Conservation (phyloP, 2,888 invertebrate genomes). For the Liodrosophila aerea region DNA sequence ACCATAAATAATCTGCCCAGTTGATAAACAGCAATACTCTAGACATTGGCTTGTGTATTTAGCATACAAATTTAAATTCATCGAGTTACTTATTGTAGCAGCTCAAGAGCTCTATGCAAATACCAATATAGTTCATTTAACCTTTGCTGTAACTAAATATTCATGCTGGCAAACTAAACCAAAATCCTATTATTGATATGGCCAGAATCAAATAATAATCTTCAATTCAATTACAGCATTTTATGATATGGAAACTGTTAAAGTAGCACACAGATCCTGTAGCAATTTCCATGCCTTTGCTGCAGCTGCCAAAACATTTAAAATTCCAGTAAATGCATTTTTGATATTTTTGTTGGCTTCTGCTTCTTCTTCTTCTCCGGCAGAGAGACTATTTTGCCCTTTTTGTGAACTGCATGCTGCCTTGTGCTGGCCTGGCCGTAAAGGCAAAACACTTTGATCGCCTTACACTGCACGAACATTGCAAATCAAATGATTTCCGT, state of each 20-base stretch:
- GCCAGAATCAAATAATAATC: too few relatives aligned
- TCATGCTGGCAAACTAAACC: too few relatives aligned
- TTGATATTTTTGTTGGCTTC: slow-evolving; percentile 35
- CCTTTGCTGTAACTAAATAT: too few relatives aligned
- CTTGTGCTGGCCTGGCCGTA: slow-evolving; percentile 9
- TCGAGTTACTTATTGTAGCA: too few relatives aligned
- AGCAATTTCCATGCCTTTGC: background rate
- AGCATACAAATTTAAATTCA: too few relatives aligned
- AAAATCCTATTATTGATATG: too few relatives aligned
- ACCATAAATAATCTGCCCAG: too few relatives aligned
- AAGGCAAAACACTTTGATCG: slow-evolving; percentile 70
- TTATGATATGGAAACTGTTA: background rate
- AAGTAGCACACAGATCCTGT: too few relatives aligned
- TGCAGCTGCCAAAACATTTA: slow-evolving; percentile 31
- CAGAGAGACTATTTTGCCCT: background rate
- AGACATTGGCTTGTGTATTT: too few relatives aligned
- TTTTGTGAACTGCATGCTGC: slow-evolving; percentile 2
- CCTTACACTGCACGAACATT: slow-evolving; percentile 67
- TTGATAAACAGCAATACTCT: too few relatives aligned
- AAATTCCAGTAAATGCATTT: slow-evolving; percentile 34
- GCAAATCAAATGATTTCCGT: slow-evolving; percentile 77
- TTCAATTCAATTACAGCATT: background rate
- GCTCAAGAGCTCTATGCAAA: too few relatives aligned
- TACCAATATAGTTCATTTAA: too few relatives aligned
- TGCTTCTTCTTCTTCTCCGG: background rate